Evolutionary conservation across 2,113 vertebrate species (phyloP), one percentile per base, ranked within the genome.

Genomic region (Thermophis baileyi): DNA sequence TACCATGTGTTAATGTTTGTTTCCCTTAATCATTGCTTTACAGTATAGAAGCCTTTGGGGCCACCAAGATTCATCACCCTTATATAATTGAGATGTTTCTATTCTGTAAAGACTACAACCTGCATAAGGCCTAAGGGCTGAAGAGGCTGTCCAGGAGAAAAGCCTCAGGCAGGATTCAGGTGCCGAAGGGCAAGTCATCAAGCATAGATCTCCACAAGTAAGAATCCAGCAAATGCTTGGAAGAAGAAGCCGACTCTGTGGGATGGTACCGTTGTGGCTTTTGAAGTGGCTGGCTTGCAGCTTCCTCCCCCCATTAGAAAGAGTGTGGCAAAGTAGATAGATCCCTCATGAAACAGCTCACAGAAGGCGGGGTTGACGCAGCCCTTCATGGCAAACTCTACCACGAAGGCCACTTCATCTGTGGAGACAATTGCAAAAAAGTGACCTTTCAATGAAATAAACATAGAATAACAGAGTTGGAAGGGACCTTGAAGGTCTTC

Each of bases 321-420:
- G 12, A 88, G 18, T 0, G 87, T 35, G 30, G 50, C 50, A 22
- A 88, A 51, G 6, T 88, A 53, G 87, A 88, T n/a, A 4, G 50
- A 10, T 22, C 87, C 87, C 30, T 88, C 87, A 35, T 88, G 50
- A 54, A 88, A 88, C 22, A 18, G 20, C 49, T 88, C 87, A 22
- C 87, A 88, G 50, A 88, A 54, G 18, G 49, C 87, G 4, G 51
- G 49, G 50, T 88, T 88, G 18, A 35, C 87, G n/a, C 87, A 88
- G 87, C 87, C 87, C 9, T 51, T n/a, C 50, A 88, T 16, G 16
- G 50, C 49, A 54, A 88, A 53, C 3, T 54, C 0, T 12, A 22
- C 2, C 12, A 7, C 4, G 8, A 0, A 0, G 16, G 22, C 0
- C 0, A 0, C 1, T 0, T 10, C 0, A 3, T 8, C 87, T 88